Conservation (phyloP, 2,888 invertebrate genomes). For the Xestoiulus laeticollis region DNA sequence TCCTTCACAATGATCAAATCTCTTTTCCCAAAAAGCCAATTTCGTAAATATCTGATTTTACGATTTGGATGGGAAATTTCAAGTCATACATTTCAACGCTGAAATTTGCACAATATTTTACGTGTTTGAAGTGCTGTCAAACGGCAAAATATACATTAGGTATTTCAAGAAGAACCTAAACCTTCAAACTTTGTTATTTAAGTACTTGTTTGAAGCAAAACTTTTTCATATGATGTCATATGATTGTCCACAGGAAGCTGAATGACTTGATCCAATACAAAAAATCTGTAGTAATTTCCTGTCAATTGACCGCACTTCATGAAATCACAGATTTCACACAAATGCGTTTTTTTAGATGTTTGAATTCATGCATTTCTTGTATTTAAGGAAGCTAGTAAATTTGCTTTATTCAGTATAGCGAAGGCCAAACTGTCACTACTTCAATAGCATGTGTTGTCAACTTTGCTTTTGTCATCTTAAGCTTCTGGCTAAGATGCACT, state of each 20-base stretch:
- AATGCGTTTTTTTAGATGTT: background rate
- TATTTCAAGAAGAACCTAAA: no score
- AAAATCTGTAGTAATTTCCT: background rate
- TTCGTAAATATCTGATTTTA: background rate
- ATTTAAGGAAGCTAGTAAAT: background rate
- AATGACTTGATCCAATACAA: background rate
- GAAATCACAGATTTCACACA: background rate
- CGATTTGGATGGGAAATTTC: background rate
- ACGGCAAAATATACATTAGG: background rate
- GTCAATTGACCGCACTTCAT: background rate
- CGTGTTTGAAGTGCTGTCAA: background rate
- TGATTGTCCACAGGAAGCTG: background rate
- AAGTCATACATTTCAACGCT: background rate
- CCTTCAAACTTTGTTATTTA: no score
- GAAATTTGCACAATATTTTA: background rate
- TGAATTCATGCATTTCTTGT: background rate
- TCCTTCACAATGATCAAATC: background rate
- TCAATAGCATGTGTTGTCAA: background rate
- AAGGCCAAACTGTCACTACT: background rate
- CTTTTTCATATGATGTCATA: background rate
- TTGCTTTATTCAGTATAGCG: background rate
- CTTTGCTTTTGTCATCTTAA: background rate
- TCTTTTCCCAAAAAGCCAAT: background rate
- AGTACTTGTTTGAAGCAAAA: background rate
- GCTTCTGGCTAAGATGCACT: background rate